Conservation (phyloP, 2,113 vertebrate genomes). For the Cephalopterus ornatus region DNA sequence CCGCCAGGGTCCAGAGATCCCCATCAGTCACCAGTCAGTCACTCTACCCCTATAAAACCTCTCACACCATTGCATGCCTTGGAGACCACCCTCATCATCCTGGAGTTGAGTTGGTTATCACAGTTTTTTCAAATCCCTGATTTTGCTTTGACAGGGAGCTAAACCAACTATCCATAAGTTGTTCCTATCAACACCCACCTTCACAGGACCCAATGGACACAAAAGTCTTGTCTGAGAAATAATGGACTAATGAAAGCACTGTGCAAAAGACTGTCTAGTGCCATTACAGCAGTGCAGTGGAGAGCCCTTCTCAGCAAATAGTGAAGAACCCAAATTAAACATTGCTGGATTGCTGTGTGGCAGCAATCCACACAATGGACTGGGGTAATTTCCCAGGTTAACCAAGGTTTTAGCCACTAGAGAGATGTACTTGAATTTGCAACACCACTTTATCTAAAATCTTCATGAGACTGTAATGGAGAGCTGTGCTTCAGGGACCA, state of each 20-base stretch:
- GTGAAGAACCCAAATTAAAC: background rate
- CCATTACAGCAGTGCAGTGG: background rate
- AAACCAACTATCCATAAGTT: background rate
- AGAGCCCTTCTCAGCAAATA: background rate
- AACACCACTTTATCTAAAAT: background rate
- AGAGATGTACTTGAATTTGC: background rate
- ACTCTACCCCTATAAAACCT: fast-evolving
- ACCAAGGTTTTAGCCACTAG: background rate
- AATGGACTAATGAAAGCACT: background rate
- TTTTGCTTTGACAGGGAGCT: background rate
- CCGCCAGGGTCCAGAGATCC: background rate
- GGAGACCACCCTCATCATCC: background rate
- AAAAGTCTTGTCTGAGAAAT: background rate
- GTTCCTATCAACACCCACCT: background rate
- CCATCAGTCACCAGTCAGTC: background rate
- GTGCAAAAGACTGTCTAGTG: background rate
- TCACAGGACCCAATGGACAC: background rate
- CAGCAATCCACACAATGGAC: background rate
- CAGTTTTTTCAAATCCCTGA: background rate
- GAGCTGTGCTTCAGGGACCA: background rate
- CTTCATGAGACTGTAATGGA: background rate
- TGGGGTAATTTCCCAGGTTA: background rate
- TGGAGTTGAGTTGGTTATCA: fast-evolving
- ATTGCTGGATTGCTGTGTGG: background rate
- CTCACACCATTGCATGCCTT: fast-evolving